Conservation (phyloP, 2,113 vertebrate genomes). For the Gymnorhina tibicen region DNA sequence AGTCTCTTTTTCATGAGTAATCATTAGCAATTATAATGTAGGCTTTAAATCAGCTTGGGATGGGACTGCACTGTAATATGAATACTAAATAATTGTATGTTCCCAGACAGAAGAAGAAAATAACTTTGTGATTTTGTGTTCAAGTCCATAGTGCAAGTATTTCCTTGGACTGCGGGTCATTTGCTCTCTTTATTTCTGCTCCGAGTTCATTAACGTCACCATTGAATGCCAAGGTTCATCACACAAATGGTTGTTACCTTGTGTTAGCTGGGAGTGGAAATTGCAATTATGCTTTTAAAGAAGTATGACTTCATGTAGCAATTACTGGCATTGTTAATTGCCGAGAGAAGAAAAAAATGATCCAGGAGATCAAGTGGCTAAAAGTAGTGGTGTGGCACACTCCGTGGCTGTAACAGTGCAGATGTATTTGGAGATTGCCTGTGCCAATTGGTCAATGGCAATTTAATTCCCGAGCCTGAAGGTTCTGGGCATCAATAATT, state of each 20-base stretch:
- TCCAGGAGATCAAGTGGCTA: not conserved
- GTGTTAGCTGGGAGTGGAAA: not conserved
- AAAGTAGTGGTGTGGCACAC: not conserved
- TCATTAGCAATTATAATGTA: conserved; percentile 76
- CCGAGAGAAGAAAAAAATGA: not conserved
- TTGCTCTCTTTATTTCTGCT: not conserved
- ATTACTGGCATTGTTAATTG: conserved; percentile 36
- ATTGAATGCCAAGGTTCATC: not conserved
- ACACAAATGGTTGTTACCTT: not conserved
- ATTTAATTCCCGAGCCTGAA: not conserved
- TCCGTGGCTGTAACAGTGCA: not conserved
- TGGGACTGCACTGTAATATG: conserved; percentile 45
- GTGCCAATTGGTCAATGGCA: not conserved
- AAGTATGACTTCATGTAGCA: not conserved
- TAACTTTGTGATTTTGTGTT: conserved; percentile 19
- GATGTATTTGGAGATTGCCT: not conserved
- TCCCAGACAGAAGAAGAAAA: conserved; percentile 25
- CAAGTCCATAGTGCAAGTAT: not conserved
- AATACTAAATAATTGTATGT: conserved; percentile 63
- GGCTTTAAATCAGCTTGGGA: conserved; percentile 64
- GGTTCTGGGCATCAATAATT: not conserved
- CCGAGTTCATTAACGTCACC: not conserved
- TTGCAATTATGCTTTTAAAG: not conserved
- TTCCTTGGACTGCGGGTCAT: not conserved
- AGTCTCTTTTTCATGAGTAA: conserved; percentile 73